Conservation (phyloP, 2,888 invertebrate species). For the Protonemura montana region DNA sequence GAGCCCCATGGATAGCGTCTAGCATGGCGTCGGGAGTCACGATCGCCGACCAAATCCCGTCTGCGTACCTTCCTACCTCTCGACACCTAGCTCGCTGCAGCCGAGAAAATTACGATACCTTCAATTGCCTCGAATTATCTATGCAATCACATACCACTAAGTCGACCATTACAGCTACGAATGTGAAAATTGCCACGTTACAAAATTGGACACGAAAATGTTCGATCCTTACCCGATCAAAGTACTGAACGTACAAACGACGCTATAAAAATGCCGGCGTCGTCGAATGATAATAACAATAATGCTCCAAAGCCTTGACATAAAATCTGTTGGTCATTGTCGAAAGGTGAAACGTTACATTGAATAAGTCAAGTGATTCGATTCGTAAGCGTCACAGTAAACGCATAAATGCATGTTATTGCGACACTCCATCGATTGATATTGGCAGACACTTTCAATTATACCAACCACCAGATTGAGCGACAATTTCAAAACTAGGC, state of each 20-base stretch:
- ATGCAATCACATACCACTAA: background rate
- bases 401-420: background rate
- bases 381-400: conserved; percentile 1
- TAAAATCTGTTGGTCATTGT: conserved; percentile 9
- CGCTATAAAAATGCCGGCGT: background rate
- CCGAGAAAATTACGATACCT: background rate
- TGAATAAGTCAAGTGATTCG: background rate
- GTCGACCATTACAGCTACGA: background rate
- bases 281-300: background rate
- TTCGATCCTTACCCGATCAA: background rate
- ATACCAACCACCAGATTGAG: background rate
- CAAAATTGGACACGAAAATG: background rate
- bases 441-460: background rate
- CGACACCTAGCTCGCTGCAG: background rate
- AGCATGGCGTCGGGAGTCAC: background rate
- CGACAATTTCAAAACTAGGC: background rate
- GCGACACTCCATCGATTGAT: conserved; percentile 13
- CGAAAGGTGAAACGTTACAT: conserved; percentile 35
- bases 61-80: background rate
- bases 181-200: conserved; percentile 20
- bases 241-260: background rate
- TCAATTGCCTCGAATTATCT: conserved; percentile 27
- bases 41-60: background rate
- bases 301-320: conserved; percentile 18
- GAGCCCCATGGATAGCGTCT: background rate